Conservation (phyloP, 2,888 invertebrate genomes). For the Plagodis pulveraria region DNA sequence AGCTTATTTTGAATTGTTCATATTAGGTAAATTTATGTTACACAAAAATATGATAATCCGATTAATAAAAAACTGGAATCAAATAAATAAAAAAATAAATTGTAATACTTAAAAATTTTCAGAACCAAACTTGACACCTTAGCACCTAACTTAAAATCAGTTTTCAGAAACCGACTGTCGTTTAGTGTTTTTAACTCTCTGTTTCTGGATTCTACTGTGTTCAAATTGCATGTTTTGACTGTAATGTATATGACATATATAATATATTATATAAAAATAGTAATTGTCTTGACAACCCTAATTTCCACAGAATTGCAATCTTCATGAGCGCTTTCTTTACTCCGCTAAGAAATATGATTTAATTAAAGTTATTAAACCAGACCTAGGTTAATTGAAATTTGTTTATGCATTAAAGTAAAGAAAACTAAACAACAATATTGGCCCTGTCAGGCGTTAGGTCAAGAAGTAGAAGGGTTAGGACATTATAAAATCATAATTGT, state of each 20-base stretch:
- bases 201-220: too few species aligned
- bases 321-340: conserved; percentile 55
- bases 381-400: conserved; percentile 77
- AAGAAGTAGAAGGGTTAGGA: conserved; percentile 44
- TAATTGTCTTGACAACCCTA: conserved; percentile 54
- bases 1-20: too few species aligned
- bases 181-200: too few species aligned
- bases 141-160: too few species aligned
- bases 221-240: background rate
- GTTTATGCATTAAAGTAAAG: conserved; percentile 62
- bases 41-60: too few species aligned
- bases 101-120: too few species aligned
- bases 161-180: too few species aligned
- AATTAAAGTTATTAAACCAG: conserved; percentile 77
- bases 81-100: too few species aligned
- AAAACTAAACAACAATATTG: conserved; percentile 64
- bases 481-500: conserved; percentile 54
- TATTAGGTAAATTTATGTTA: too few species aligned
- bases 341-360: conserved; percentile 67
- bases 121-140: too few species aligned
- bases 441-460: conserved; percentile 56
- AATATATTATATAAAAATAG: too few species aligned
- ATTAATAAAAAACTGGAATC: too few species aligned
- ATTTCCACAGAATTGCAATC: conserved; percentile 48
- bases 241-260: background rate